Conservation (phyloP, 1,140 invertebrate species). For the Andricus grossulariae region DNA sequence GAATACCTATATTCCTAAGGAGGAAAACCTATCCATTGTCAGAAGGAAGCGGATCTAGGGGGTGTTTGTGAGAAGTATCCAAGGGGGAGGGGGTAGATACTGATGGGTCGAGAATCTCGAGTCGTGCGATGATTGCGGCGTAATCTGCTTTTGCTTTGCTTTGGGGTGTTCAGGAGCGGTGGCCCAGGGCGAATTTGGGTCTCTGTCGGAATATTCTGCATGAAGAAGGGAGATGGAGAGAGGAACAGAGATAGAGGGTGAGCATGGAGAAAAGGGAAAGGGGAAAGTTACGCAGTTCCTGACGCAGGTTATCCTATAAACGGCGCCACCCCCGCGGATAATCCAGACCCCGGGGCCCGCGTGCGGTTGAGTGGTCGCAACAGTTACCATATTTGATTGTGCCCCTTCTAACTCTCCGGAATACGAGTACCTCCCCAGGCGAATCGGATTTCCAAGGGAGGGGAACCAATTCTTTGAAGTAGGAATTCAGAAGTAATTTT, state of each 20-base stretch:
- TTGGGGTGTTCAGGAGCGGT: constrained; percentile 40
- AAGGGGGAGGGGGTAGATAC: constrained; percentile 13
- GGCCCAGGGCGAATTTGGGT: constrained; percentile 54
- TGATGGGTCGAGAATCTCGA: constrained; percentile 37
- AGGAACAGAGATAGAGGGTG: constrained; percentile 32
- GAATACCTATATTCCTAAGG: neutral
- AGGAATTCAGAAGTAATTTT: neutral
- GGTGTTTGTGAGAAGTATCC: no score
- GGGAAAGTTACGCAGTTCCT: constrained; percentile 52
- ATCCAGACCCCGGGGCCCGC: constrained; percentile 71
- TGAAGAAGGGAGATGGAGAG: constrained; percentile 29
- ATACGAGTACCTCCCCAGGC: constrained; percentile 57
- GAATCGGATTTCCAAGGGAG: neutral
- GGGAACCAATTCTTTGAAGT: constrained; percentile 6
- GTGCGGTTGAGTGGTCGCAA: constrained; percentile 73
- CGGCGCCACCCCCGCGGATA: constrained; percentile 65
- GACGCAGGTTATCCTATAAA: constrained; percentile 73
- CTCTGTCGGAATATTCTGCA: constrained; percentile 33
- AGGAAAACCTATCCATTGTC: constrained; percentile 1
- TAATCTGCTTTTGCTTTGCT: constrained; percentile 73
- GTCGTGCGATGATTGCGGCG: constrained; percentile 70
- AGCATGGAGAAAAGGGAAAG: constrained; percentile 40
- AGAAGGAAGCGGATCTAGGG: neutral
- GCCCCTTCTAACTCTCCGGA: constrained; percentile 55
- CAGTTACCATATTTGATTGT: constrained; percentile 75